A percentile compares a stretch with the other conserved stretches of the same genome.
phyloP scores from a whole-genome alignment of 2,797 vertebrate species.

The Sebastes nivosus region DNA sequence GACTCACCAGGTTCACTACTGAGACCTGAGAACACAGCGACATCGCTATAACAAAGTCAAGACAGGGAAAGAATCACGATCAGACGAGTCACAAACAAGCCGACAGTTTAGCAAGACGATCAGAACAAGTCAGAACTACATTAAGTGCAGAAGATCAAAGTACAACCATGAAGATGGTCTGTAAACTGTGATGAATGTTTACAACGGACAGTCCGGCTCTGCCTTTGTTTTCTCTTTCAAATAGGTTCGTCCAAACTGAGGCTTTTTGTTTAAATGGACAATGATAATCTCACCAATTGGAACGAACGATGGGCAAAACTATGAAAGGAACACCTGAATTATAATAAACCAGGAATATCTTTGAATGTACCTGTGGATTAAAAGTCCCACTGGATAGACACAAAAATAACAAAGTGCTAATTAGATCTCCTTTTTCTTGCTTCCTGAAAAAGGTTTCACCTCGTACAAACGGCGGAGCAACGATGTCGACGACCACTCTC shows the following conservation, averaged over 20 bases:
- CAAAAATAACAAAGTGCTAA: background rate
- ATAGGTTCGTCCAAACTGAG: background rate
- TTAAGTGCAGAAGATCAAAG: fast-evolving
- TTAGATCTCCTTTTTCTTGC: background rate
- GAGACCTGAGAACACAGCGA: no score
- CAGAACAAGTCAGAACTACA: background rate
- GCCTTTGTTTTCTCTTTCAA: background rate
- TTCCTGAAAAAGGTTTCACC: constrained; percentile 1
- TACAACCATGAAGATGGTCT: no score
- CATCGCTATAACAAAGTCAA: no score
- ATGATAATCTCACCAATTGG: background rate
- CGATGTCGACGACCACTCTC: background rate
- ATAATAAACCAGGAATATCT: background rate
- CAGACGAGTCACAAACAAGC: no score
- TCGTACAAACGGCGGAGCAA: background rate
- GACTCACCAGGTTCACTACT: no score
- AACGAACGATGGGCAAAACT: no score
- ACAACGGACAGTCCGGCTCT: background rate
- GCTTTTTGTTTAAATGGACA: background rate
- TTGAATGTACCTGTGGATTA: background rate
- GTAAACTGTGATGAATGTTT: no score
- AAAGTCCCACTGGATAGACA: background rate
- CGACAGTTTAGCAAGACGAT: no score
- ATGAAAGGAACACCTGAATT: background rate
- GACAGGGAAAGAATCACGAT: no score